Base-by-base conservation (phyloP, 2,888 invertebrate species). In the Microctonus brassicae region DNA sequence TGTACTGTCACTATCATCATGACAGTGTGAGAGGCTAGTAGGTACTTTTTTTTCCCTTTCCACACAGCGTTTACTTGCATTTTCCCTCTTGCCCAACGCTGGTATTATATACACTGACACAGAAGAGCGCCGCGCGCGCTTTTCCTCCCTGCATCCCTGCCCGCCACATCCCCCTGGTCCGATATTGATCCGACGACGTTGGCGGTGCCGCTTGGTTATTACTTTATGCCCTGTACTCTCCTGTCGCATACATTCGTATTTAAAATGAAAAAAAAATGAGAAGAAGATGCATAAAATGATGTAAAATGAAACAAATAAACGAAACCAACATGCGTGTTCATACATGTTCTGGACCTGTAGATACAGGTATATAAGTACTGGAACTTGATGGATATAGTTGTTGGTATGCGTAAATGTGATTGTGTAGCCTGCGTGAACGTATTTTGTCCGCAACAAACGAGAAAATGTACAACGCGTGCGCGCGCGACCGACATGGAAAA, bases 171-270 rank as follows among this genome's bases (percentile, higher is more conserved):
- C 77, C 74, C 71, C 33, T 72, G 74, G 75, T 73, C 80, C 83
- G 83, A 84, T 85, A 85, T 85, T 83, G 85, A 85, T 85, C 85
- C 84, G 79, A 72, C 80, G 79, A 80, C 80, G 79, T n/a, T 79
- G 76, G 79, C 80, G 79, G 79, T 76, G 73, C 67, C 76, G 75
- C 76, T 70, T 73, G 77, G 80, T 81, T 79, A 79, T 79, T 81
- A 80, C 78, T 78, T 79, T 78, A 78, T 80, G 78, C 78, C 75
- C 69, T 74, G 75, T 73, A 72, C 62, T 71, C 69, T n/a, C 36
- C 53, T 73, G 72, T 74, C 64, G 72, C 70, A 73, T 62, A 68
- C 71, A 53, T 55, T 60, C n/a, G 29, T 34, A 34, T 20, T 53
- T 67, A 67, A 60, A 67, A 76, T 69, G 62, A 70, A 60, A 73